These are phyloP conservation scores for Nyctalus aviator DNA, from an alignment of 2,797 vertebrate species.

Conservation along the genomic window DNA sequence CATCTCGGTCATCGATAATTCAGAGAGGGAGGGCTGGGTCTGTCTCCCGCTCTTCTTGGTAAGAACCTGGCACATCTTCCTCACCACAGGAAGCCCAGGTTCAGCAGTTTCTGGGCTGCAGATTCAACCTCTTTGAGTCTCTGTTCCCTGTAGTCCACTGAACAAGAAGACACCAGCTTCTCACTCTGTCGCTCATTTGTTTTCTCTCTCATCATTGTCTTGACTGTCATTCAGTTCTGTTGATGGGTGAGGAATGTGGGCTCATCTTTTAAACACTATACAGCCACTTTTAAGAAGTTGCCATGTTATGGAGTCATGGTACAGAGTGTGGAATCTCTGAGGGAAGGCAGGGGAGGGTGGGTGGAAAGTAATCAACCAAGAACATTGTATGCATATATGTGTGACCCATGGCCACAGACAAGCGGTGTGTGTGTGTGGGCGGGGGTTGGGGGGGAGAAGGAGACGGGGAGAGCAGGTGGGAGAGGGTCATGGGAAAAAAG, in stretches of 20 bases:
- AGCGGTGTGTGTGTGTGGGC: too few relatives aligned
- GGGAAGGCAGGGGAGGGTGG: too few relatives aligned
- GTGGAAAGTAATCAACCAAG: too few relatives aligned
- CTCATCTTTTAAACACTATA: neutral
- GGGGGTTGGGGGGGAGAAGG: too few relatives aligned
- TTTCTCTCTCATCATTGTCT: slow-evolving; percentile 18
- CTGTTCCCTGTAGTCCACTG: slow-evolving; percentile 3
- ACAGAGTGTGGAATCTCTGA: too few relatives aligned
- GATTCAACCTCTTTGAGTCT: slow-evolving; percentile 26
- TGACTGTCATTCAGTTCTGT: neutral
- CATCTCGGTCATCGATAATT: neutral
- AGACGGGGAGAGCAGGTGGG: too few relatives aligned
- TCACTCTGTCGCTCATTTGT: neutral
- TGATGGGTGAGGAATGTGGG: neutral
- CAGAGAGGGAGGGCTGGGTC: neutral
- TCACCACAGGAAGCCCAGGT: neutral
- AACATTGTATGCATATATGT: too few relatives aligned
- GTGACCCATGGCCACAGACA: too few relatives aligned
- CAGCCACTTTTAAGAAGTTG: slow-evolving; percentile 29
- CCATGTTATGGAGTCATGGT: neutral
- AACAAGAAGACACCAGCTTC: slow-evolving; percentile 17
- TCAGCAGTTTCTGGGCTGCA: slow-evolving; percentile 9
- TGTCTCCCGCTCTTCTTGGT: slow-evolving; percentile 32
- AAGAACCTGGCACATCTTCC: neutral
- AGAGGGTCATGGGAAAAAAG: too few relatives aligned